Conservation (phyloP, 2,888 invertebrate species). For the Petrolisthes manimaculis region DNA sequence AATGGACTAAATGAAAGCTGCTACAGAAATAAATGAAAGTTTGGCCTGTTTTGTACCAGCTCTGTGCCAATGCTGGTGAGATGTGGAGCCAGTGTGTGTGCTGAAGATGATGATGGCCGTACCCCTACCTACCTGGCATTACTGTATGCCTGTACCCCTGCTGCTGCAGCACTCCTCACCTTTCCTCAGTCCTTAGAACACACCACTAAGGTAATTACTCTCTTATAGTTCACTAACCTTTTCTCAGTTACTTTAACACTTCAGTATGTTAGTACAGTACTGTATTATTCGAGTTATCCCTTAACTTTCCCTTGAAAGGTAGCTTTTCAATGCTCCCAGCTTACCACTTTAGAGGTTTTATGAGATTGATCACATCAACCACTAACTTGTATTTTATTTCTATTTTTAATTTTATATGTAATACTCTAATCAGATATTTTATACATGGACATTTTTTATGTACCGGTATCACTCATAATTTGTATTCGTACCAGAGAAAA, state of each 20-base stretch:
- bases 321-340: too few species aligned
- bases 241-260: background rate
- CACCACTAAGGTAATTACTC: slow-evolving; percentile 55
- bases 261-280: background rate
- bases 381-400: too few species aligned
- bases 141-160: slow-evolving; percentile 60
- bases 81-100: slow-evolving; percentile 61
- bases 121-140: slow-evolving; percentile 60
- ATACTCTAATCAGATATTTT: too few species aligned
- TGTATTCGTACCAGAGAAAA: too few species aligned
- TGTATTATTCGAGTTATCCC: background rate
- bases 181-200: slow-evolving; percentile 62
- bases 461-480: too few species aligned
- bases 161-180: slow-evolving; percentile 57
- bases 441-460: too few species aligned
- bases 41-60: slow-evolving; percentile 16
- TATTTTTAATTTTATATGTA: too few species aligned
- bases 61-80: slow-evolving; percentile 62
- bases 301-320: too few species aligned
- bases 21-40: too few species aligned
- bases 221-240: background rate
- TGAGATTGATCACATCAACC: too few species aligned
- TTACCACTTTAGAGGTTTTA: too few species aligned
- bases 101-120: slow-evolving; percentile 62
- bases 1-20: too few species aligned